A percentile compares a stretch with the other conserved stretches of the same genome.
Conservation (phyloP, 2,113 vertebrate genomes). For the Urocitellus parryii region DNA sequence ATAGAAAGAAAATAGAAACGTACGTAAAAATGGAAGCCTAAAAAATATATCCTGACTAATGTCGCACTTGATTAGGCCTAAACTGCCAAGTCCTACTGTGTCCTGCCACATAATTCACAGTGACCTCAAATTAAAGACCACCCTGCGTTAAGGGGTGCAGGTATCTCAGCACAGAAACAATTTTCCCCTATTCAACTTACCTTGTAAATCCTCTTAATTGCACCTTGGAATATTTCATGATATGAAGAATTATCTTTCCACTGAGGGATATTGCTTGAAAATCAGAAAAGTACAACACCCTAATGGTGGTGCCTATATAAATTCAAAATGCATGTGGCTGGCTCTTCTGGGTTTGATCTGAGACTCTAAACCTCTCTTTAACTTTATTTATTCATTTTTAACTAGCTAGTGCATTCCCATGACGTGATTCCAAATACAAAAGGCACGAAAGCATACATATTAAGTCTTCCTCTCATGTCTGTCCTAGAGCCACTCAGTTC, state of each 20-base stretch:
- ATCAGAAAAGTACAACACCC: neutral
- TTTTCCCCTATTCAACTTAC: neutral
- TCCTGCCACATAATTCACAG: neutral
- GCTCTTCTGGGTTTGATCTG: neutral
- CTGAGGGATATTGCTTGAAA: neutral
- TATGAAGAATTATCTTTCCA: conserved; percentile 3
- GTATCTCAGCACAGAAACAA: neutral
- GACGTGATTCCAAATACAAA: neutral
- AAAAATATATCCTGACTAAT: conserved; percentile 13
- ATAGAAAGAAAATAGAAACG: conserved; percentile 38
- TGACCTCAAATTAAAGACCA: neutral
- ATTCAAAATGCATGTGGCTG: neutral
- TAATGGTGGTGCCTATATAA: neutral
- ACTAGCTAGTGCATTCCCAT: neutral
- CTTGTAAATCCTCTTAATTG: neutral
- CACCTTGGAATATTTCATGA: neutral
- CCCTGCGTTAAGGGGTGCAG: neutral
- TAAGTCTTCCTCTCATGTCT: neutral
- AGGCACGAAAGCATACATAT: neutral
- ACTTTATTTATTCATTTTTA: conserved; percentile 21
- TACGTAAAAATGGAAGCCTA: conserved; percentile 2
- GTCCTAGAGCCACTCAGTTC: neutral
- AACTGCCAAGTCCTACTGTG: neutral
- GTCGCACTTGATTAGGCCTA: neutral
- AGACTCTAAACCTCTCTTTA: neutral